Conservation (phyloP, 2,888 invertebrate species). For the Machimus rusticus region DNA sequence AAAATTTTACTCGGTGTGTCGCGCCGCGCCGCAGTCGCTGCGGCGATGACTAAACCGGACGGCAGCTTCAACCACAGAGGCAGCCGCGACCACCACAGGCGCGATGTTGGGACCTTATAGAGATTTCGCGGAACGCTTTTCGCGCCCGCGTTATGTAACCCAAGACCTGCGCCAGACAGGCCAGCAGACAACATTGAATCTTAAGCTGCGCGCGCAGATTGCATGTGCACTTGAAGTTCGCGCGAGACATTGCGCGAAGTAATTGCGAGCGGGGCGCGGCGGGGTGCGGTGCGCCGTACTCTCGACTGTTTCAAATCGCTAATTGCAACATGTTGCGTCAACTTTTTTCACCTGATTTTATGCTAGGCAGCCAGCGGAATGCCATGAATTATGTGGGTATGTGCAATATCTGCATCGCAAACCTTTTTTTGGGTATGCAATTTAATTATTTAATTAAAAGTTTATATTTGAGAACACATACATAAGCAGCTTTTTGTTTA, state of each 20-base stretch:
- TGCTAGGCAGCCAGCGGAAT: background rate
- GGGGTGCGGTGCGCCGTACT: background rate
- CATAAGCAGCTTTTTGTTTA: too few species aligned
- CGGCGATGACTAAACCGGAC: background rate
- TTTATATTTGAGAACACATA: background rate
- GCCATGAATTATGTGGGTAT: background rate
- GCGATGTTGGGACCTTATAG: background rate
- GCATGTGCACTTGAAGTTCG: slow-evolving; percentile 20
- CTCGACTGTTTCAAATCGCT: background rate
- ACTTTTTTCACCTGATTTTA: slow-evolving; percentile 3
- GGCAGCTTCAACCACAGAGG: background rate
- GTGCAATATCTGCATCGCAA: background rate
- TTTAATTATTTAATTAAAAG: background rate
- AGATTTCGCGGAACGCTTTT: slow-evolving; percentile 25
- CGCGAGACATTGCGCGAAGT: background rate
- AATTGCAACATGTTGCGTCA: slow-evolving; percentile 30
- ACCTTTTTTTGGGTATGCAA: background rate
- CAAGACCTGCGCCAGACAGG: slow-evolving; percentile 1
- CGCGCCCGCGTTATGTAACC: slow-evolving; percentile 16
- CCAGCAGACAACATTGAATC: slow-evolving; percentile 37
- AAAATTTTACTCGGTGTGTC: background rate
- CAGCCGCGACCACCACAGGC: background rate
- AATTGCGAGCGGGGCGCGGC: background rate
- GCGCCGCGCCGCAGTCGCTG: background rate
- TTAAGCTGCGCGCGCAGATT: background rate